Base-by-base conservation (phyloP, 2,113 vertebrate species). In the Thinocorus orbignyianus region DNA sequence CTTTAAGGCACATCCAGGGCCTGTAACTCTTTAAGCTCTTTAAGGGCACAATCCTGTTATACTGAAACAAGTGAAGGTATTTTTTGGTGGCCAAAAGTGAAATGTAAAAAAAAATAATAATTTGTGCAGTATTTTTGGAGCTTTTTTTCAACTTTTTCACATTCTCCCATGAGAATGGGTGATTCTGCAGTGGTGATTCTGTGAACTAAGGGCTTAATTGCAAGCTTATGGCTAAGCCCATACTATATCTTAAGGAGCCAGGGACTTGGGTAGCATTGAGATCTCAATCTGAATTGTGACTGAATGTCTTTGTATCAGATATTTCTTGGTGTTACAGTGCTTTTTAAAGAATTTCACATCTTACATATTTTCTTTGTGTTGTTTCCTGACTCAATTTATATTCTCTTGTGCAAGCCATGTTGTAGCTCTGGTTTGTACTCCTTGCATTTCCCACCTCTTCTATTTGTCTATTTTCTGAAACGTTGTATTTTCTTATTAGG, bases 1-100 rank as follows among this genome's bases (percentile, higher is more conserved):
- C 91, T 94, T 82, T 96, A 90, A 95, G 96, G 74, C 82, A 86
- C 86, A 88, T 92, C 86, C 70, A 94, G 77, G 88, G 69, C 86
- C 80, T 93, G 68, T 95, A 95, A 96, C 77, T 93, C 92, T 92
- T 93, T 72, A 90, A 88, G 76, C 26, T 90, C 80, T 92, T 96
- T 95, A 91, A 87, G 66, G 66, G 41, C 66, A 37, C 65, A 49
- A 2, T 90, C 49, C 54, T 72, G 35, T 85, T 92, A 52, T 3
- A 19, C 70, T 61, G 76, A 87, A 94, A 81, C 1, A 7, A 81
- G 62, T 39, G 6, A 31, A 52, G 33, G 20, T 3, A 10, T 37
- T 68, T 95, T 85, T 76, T 52, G 72, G 48, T 48, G 52, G 26
- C 9, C 23, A 49, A 90, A 92, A 86, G 35, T 15, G 4, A 78